phyloP scores from a whole-genome alignment of 2,888 invertebrate species.

The Tetropium fuscum region DNA sequence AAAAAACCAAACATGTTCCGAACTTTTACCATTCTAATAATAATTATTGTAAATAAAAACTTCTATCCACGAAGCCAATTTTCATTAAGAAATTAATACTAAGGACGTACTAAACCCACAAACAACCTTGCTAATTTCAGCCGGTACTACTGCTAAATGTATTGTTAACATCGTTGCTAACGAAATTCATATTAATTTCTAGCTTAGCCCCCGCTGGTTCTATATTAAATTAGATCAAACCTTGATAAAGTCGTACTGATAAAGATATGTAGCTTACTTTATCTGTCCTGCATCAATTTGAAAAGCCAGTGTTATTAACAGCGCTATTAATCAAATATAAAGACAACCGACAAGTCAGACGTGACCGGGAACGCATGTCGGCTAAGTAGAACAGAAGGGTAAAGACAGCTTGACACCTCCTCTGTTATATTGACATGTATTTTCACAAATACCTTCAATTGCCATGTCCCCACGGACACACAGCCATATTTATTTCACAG shows the following conservation, averaged over 20 bases:
- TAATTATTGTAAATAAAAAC: too few relatives aligned
- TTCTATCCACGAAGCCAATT: too few relatives aligned
- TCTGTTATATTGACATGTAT: constrained; percentile 31
- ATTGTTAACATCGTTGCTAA: not conserved
- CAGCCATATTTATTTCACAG: not conserved
- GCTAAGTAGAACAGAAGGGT: constrained; percentile 60
- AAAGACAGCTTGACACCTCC: constrained; percentile 60
- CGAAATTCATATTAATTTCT: constrained; percentile 9
- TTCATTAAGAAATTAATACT: too few relatives aligned
- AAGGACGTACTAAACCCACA: not conserved
- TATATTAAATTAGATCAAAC: constrained; percentile 42
- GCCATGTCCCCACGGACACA: constrained; percentile 4
- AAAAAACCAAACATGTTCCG: too few relatives aligned
- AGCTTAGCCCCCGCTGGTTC: constrained; percentile 18
- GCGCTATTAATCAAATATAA: constrained; percentile 63
- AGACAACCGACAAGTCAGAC: constrained; percentile 63
- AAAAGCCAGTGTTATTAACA: constrained; percentile 57
- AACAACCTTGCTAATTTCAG: not conserved
- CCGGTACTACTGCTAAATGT: not conserved
- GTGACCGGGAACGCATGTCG: constrained; percentile 62
- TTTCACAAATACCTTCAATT: constrained; percentile 28
- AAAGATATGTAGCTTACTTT: constrained; percentile 49
- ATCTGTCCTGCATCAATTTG: constrained; percentile 54
- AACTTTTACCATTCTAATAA: too few relatives aligned
- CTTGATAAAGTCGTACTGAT: constrained; percentile 42